These are phyloP conservation scores for Choloepus hoffmanni DNA, from an alignment of 2,113 vertebrate species.

Conservation along the genomic window DNA sequence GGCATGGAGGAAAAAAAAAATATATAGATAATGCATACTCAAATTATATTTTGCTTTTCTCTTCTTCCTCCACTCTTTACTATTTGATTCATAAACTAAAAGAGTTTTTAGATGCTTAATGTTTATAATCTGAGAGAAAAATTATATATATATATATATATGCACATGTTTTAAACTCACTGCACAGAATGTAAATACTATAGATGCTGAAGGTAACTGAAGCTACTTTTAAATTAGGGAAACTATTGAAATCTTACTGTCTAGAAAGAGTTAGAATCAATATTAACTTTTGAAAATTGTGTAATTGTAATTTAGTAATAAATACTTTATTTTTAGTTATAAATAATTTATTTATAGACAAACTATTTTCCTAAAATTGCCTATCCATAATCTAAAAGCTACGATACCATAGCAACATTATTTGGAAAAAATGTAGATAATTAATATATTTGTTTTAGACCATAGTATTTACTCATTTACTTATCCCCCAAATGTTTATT, in stretches of 20 bases:
- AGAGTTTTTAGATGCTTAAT: not conserved
- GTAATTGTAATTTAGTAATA: not conserved
- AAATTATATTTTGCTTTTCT: slow-evolving; percentile 4
- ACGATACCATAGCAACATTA: not conserved
- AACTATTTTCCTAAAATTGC: not conserved
- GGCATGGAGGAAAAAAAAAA: not conserved
- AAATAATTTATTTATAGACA: not conserved
- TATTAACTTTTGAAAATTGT: not conserved
- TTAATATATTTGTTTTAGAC: not conserved
- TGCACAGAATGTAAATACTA: not conserved
- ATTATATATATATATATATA: not conserved
- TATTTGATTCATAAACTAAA: not conserved
- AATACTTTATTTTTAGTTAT: not conserved
- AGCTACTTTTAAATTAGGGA: not conserved
- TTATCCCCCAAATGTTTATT: not conserved
- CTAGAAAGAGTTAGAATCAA: not conserved
- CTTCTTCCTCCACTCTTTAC: not conserved
- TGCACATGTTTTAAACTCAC: not conserved
- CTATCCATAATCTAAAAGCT: not conserved
- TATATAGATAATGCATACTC: not conserved
- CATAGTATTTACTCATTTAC: not conserved
- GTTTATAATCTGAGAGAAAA: not conserved
- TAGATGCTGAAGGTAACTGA: not conserved
- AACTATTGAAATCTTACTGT: not conserved
- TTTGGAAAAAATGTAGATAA: not conserved